phyloP scores from a whole-genome alignment of 2,888 invertebrate species.

The Archaeoteleia sp. region DNA sequence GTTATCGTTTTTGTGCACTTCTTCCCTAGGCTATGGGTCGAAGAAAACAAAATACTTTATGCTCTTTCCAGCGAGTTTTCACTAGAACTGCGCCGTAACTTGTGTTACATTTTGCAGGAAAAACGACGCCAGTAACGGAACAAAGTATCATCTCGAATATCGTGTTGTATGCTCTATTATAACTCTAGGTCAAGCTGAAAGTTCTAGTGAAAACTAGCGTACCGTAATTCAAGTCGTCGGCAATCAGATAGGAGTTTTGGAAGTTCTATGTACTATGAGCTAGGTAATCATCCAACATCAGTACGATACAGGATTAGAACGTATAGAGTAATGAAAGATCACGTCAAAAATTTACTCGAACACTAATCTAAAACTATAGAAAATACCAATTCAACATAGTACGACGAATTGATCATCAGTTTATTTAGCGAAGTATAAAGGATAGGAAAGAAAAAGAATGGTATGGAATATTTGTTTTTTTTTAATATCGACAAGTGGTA shows the following conservation, averaged over 20 bases:
- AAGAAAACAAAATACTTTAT: slow-evolving; percentile 18
- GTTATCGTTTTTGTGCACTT: neutral
- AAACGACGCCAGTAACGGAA: slow-evolving; percentile 9
- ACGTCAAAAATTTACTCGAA: slow-evolving; percentile 43
- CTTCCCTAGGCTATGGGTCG: slow-evolving; percentile 56
- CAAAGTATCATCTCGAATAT: slow-evolving; percentile 25
- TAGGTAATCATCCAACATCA: slow-evolving; percentile 72
- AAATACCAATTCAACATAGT: slow-evolving; percentile 34
- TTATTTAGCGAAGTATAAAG: slow-evolving; percentile 12
- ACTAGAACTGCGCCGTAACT: no score
- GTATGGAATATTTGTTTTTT: no score
- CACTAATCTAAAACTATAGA: slow-evolving; percentile 43
- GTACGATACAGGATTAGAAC: slow-evolving; percentile 59
- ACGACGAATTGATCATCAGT: slow-evolving; percentile 3
- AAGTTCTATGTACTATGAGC: slow-evolving; percentile 70
- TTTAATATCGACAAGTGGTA: no score
- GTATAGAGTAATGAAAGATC: slow-evolving; percentile 44
- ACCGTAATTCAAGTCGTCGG: slow-evolving; percentile 48
- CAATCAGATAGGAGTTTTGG: slow-evolving; percentile 44
- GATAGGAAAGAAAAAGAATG: no score
- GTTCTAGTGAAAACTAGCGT: slow-evolving; percentile 68
- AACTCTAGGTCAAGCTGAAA: slow-evolving; percentile 34
- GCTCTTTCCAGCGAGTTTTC: slow-evolving; percentile 59
- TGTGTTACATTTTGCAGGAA: slow-evolving; percentile 25
- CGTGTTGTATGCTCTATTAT: slow-evolving; percentile 12